Percentiles rank a stretch among this genome's conserved stretches.
phyloP scores from a whole-genome alignment of 2,888 invertebrate genomes.

The Ophonus ardosiacus region DNA sequence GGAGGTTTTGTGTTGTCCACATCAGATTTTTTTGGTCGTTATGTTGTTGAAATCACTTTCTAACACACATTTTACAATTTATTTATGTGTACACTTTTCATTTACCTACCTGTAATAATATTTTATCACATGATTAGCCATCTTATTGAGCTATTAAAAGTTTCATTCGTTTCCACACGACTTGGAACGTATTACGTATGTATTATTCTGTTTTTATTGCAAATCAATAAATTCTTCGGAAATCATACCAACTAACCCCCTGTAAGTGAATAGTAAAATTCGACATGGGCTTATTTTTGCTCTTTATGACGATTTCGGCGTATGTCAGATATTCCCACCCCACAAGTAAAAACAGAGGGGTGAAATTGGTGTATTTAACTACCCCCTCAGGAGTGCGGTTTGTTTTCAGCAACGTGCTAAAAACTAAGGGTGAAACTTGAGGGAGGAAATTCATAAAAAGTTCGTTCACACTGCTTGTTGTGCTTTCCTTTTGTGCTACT shows the following conservation, averaged over 20 bases:
- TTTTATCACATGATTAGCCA: neutral
- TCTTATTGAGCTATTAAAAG: neutral
- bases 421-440: neutral
- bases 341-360: neutral
- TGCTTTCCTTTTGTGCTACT: neutral
- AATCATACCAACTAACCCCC: too few relatives aligned
- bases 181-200: neutral
- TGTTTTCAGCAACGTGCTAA: neutral
- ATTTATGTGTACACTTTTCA: too few relatives aligned
- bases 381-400: neutral
- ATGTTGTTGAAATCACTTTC: too few relatives aligned
- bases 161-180: neutral
- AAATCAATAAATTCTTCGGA: neutral
- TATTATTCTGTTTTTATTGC: neutral
- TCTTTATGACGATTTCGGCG: neutral
- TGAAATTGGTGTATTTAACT: slow-evolving; percentile 1
- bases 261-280: neutral
- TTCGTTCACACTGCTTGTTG: neutral
- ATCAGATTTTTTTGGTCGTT: too few relatives aligned
- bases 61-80: too few relatives aligned
- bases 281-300: neutral
- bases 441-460: slow-evolving; percentile 3
- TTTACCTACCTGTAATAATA: neutral
- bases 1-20: too few relatives aligned
- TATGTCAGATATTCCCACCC: neutral